Evolutionary conservation across 2,888 invertebrate species (phyloP), one percentile per base, ranked within the genome.

Genomic region (Nomada goodeniana): DNA sequence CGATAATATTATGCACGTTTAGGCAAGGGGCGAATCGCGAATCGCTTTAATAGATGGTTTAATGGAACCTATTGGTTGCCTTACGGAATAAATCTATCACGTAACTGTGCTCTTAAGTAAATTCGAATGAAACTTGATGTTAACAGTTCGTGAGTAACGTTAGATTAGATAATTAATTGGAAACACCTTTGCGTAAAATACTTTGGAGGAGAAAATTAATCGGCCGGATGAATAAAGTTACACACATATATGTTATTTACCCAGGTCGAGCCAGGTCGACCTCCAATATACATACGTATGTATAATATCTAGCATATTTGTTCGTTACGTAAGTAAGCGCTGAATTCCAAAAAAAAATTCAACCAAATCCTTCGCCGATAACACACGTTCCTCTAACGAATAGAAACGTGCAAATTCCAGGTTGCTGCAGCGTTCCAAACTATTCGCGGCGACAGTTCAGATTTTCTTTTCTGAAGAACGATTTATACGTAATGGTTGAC

Each of bases 281-380:
- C 53, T 55, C 7, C 29, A 29, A 13, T 29, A 2, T 18, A n/a
- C n/a, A n/a, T n/a, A n/a, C n/a, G n/a, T n/a, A n/a, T n/a, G n/a
- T n/a, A 18, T 36, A 36, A 36, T 36, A 36, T 36, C 36, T 36
- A 55, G 44, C 10, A 29, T 26, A 36, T 59, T 47, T 29, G 65
- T 74, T 65, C 36, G 59, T 65, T 47, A 18, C 42, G 55, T 44
- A 64, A 72, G 57, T 29, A 44, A 20, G 47, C 44, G 5, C 13
- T 52, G 23, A 42, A 23, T 23, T 75, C 52, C 60, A 10, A 15
- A 15, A 61, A 11, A 26, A 26, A 60, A 75, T 44, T 20, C 23
- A 4, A n/a, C n/a, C n/a, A 47, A 23, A 65, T 65, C 59, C n/a
- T 26, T 71, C 61, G 18, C 20, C 61, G 52, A 71, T 61, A 61